Conservation (phyloP, 2,113 vertebrate species). For the cat (Felis catus) region F.catus_Fca126_mat1.0 CM031420.1:81025501-81026000, state of each 20-base stretch:
- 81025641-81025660: not conserved
- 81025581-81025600: not conserved
- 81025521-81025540: not conserved
- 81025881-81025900: not conserved
- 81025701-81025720: not conserved
- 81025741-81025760: not conserved
- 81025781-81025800: constrained; percentile 61
- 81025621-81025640: not conserved
- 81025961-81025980: not conserved
- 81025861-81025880: constrained; percentile 26
- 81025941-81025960: not conserved
- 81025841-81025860: constrained; percentile 72
- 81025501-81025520: not conserved
- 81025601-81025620: not conserved
- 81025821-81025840: constrained; percentile 67
- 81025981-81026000: not conserved
- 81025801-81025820: constrained; percentile 75
- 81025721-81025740: not conserved
- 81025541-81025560: not conserved
- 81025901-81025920: not conserved
- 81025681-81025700: not conserved
- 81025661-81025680: not conserved
- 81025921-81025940: not conserved
- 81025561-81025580: not conserved
- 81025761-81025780: constrained; percentile 67